phyloP scores from a whole-genome alignment of 1,140 invertebrate species.

The Drosophila truncata region DNA sequence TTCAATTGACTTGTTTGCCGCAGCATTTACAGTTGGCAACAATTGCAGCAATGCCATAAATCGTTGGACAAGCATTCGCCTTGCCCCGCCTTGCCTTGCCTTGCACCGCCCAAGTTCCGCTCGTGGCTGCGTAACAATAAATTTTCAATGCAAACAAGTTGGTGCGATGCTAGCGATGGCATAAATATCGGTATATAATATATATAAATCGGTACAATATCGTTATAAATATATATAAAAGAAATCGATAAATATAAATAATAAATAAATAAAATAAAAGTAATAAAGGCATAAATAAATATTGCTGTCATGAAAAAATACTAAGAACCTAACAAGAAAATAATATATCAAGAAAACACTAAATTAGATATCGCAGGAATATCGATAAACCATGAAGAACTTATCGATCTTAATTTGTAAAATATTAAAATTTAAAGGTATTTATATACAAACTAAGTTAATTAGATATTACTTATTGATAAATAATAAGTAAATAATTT shows the following conservation, averaged over 20 bases:
- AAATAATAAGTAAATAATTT: no score
- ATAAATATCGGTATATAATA: neutral
- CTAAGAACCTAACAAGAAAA: no score
- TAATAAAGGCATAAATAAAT: neutral
- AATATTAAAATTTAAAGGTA: no score
- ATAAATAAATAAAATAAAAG: neutral
- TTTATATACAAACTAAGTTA: no score
- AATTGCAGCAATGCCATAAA: constrained; percentile 84
- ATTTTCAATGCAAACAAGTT: constrained; percentile 84
- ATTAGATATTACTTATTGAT: no score
- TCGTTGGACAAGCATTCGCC: constrained; percentile 64
- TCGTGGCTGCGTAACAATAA: constrained; percentile 78
- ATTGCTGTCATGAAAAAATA: no score
- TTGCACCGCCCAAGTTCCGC: constrained; percentile 15
- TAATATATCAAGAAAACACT: neutral
- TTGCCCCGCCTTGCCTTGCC: constrained; percentile 3
- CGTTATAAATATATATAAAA: neutral
- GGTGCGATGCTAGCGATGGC: constrained; percentile 11
- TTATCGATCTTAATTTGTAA: no score
- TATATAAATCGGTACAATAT: no score
- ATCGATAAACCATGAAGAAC: no score
- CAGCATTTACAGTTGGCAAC: constrained; percentile 84
- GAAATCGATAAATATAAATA: neutral
- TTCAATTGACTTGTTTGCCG: constrained; percentile 84
- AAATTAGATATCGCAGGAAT: no score